Percentiles rank a stretch among this genome's conserved stretches.
Evolutionary conservation across 2,113 vertebrate genomes (phyloP).

Genomic region (Lasiurus borealis): DNA sequence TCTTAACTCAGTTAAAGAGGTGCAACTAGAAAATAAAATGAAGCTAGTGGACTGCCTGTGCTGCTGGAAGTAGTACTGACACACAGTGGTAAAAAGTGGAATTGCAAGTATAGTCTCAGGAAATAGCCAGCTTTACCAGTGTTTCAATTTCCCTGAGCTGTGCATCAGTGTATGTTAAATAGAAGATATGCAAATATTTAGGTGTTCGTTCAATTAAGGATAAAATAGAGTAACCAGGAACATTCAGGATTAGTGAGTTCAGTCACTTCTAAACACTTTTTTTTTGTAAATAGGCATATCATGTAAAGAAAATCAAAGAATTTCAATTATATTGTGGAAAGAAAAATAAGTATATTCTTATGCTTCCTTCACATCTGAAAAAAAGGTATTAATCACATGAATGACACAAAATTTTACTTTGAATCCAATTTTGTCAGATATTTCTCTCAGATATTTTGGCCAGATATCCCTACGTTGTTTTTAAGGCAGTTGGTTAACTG

Average conservation of each 20-base stretch:
- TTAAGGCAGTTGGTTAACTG: background rate
- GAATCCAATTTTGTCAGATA: background rate
- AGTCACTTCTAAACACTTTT: conserved; percentile 8
- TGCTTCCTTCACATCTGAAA: background rate
- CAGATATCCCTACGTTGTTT: background rate
- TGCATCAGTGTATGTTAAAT: background rate
- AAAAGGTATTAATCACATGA: background rate
- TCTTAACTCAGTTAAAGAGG: background rate
- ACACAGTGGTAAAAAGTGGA: background rate
- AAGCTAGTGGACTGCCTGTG: background rate
- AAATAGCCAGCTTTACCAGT: background rate
- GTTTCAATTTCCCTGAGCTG: background rate
- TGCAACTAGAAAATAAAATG: conserved; percentile 2
- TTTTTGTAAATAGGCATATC: background rate
- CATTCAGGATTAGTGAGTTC: background rate
- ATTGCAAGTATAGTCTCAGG: background rate
- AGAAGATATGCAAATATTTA: background rate
- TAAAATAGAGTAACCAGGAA: background rate
- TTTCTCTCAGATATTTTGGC: conserved; percentile 29
- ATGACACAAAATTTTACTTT: background rate
- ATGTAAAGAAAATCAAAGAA: conserved; percentile 36
- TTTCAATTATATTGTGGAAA: no score
- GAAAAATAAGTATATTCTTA: background rate
- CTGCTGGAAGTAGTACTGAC: background rate
- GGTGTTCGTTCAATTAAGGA: conserved; percentile 19